These are phyloP conservation scores for Alfaro cultratus DNA, from an alignment of 2,797 vertebrate genomes.

Conservation along the genomic window DNA sequence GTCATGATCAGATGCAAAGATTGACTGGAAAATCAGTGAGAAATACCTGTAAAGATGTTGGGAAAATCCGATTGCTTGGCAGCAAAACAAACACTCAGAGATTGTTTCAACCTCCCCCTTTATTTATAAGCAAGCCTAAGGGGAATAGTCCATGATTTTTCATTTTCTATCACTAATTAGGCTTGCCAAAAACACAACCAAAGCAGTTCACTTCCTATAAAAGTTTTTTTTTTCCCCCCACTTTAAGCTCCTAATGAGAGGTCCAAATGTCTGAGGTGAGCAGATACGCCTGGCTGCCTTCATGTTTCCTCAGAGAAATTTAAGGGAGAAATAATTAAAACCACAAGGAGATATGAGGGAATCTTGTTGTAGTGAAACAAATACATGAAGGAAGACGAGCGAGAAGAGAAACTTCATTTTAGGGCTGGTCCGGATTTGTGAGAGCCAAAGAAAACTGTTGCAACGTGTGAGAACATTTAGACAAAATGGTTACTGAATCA, in stretches of 20 bases:
- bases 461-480: constrained; percentile 49
- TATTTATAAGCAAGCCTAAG: constrained; percentile 23
- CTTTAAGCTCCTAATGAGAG: constrained; percentile 26
- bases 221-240: constrained; percentile 3
- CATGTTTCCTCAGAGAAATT: constrained; percentile 33
- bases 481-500: constrained; percentile 9
- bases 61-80: background rate
- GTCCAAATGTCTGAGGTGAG: constrained; percentile 26
- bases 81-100: background rate
- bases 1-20: background rate
- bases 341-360: background rate
- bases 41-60: background rate
- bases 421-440: constrained; percentile 11
- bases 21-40: background rate
- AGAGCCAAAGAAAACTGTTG: constrained; percentile 17
- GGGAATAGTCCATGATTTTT: constrained; percentile 30
- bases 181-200: constrained; percentile 16
- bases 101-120: background rate
- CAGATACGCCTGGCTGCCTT: constrained; percentile 36
- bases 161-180: constrained; percentile 22
- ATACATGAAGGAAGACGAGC: background rate
- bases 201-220: constrained; percentile 18
- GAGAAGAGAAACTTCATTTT: background rate
- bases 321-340: constrained; percentile 16
- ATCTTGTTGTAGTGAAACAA: constrained; percentile 26